These are phyloP conservation scores for Euglossa dilemma DNA, from an alignment of 1,140 invertebrate species.

Conservation along the genomic window DNA sequence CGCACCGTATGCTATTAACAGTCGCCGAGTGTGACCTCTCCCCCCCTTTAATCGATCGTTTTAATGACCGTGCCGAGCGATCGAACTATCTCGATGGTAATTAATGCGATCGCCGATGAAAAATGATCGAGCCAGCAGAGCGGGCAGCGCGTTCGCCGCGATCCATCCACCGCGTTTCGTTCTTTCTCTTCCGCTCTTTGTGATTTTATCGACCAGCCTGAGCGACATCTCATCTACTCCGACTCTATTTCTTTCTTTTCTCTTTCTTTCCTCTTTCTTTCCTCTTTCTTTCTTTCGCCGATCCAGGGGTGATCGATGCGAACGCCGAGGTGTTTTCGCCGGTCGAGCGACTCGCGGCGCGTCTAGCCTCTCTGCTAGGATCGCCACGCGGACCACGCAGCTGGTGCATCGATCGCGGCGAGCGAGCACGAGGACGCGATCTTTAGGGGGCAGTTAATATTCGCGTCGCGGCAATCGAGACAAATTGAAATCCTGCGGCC, in stretches of 20 bases:
- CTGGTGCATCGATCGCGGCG: background rate
- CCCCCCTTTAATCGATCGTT: conserved; percentile 74
- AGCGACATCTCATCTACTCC: conserved; percentile 37
- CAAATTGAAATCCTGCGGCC: conserved; percentile 75
- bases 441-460: conserved; percentile 66
- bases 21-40: conserved; percentile 66
- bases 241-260: background rate
- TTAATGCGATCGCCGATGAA: conserved; percentile 73
- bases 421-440: no score
- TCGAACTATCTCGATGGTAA: conserved; percentile 70
- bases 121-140: conserved; percentile 63
- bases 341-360: no score
- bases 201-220: conserved; percentile 40
- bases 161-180: conserved; percentile 14
- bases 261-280: no score
- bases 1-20: conserved; percentile 59
- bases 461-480: conserved; percentile 76
- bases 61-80: conserved; percentile 68
- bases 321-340: background rate
- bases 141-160: background rate
- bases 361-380: no score
- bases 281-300: no score
- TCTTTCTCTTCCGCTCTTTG: conserved; percentile 12
- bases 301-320: conserved; percentile 38
- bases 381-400: no score